These are phyloP conservation scores for Oscarella lobularis DNA, from an alignment of 37 sponge, comb jelly and placozoan genomes.

Conservation along the genomic window DNA sequence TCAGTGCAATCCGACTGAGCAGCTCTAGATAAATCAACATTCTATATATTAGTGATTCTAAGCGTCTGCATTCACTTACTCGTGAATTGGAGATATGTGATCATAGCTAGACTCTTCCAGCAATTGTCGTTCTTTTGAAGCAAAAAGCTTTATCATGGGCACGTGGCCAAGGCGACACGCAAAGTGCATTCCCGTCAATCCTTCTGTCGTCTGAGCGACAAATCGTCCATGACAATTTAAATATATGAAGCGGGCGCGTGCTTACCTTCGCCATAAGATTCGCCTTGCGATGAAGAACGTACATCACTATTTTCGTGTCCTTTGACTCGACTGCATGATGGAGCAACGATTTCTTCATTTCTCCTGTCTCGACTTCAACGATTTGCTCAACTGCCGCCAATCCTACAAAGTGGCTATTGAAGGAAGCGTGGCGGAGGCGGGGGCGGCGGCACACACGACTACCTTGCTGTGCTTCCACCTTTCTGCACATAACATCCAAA, in stretches of 20 bases:
- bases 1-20: too few species aligned
- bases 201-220: not conserved
- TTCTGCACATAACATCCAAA: conserved; percentile 2
- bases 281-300: not conserved
- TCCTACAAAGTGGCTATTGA: too few species aligned
- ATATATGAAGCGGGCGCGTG: too few species aligned
- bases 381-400: not conserved
- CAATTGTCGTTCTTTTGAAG: not conserved
- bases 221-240: too few species aligned
- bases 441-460: too few species aligned
- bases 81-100: not conserved
- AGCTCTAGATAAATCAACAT: too few species aligned
- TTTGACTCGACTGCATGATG: not conserved
- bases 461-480: too few species aligned
- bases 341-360: not conserved
- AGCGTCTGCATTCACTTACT: too few species aligned
- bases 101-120: not conserved
- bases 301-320: not conserved
- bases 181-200: not conserved
- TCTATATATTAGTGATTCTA: too few species aligned
- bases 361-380: not conserved
- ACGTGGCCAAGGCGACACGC: not conserved
- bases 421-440: too few species aligned
- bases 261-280: too few species aligned
- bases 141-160: not conserved